These are phyloP conservation scores for Scaptodrosophila lebanonensis DNA, from an alignment of 1,140 invertebrate genomes.

Conservation along the genomic window DNA sequence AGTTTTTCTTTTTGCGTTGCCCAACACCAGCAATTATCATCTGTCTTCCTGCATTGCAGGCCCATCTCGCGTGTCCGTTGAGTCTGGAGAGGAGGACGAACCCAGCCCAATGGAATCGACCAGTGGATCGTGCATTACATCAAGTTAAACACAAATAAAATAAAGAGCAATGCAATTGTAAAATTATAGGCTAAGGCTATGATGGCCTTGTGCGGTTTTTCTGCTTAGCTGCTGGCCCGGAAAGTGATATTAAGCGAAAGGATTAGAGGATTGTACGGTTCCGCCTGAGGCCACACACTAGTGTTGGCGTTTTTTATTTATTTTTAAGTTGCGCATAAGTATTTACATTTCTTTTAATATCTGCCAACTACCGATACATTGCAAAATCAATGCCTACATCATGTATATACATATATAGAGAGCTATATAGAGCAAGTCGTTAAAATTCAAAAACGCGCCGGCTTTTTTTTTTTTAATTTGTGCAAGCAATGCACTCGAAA, in stretches of 20 bases:
- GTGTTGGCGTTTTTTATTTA: constrained; percentile 62
- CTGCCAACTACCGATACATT: constrained; percentile 52
- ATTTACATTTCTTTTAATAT: constrained; percentile 67
- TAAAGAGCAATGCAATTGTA: constrained; percentile 64
- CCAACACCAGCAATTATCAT: too few relatives aligned
- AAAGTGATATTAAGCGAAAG: constrained; percentile 50
- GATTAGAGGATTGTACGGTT: constrained; percentile 9
- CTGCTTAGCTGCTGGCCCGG: constrained; percentile 51
- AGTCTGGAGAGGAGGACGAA: constrained; percentile 23
- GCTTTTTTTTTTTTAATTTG: constrained; percentile 18
- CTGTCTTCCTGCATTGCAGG: constrained; percentile 28
- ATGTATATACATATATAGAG: constrained; percentile 18
- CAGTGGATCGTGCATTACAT: constrained; percentile 28
- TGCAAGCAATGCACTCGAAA: constrained; percentile 14
- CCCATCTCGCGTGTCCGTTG: constrained; percentile 62
- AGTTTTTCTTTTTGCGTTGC: constrained; percentile 22
- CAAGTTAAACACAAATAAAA: constrained; percentile 16
- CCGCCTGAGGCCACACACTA: constrained; percentile 31
- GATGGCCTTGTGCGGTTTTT: constrained; percentile 38
- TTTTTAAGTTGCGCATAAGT: constrained; percentile 54
- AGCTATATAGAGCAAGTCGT: too few relatives aligned
- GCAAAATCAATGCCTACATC: too few relatives aligned
- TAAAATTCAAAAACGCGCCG: constrained; percentile 23
- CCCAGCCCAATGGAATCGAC: constrained; percentile 26
- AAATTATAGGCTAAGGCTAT: constrained; percentile 63